These are phyloP conservation scores for Cyrtodaria siliqua DNA, from an alignment of 2,888 invertebrate genomes.

Conservation along the genomic window DNA sequence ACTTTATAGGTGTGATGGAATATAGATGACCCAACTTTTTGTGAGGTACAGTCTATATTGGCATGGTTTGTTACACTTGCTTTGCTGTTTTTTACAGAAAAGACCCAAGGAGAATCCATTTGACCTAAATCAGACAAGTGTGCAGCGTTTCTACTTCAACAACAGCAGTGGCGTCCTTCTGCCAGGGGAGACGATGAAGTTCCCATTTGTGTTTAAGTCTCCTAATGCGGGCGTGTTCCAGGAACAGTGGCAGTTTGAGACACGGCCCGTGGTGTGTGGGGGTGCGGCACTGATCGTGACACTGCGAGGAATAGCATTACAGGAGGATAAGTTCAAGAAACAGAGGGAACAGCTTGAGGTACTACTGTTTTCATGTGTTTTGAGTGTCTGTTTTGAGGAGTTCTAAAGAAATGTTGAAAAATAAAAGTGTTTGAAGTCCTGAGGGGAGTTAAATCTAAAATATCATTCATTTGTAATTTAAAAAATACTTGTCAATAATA, in stretches of 20 bases:
- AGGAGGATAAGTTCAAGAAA: constrained; percentile 82
- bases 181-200: constrained; percentile 84
- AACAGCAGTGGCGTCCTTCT: constrained; percentile 85
- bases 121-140: constrained; percentile 79
- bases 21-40: no score
- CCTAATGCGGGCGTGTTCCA: constrained; percentile 84
- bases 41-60: no score
- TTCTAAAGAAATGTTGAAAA: no score
- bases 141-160: constrained; percentile 86
- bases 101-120: constrained; percentile 84
- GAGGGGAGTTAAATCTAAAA: no score
- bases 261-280: constrained; percentile 83
- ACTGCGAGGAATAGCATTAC: constrained; percentile 83
- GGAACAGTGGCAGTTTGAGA: constrained; percentile 85
- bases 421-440: no score
- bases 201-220: constrained; percentile 86
- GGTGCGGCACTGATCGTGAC: constrained; percentile 84
- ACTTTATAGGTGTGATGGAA: no score
- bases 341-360: constrained; percentile 84
- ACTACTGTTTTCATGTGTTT: background rate
- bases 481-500: no score
- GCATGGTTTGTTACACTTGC: no score
- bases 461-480: no score
- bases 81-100: constrained; percentile 75
- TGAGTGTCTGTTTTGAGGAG: no score